Evolutionary conservation across 92 coral and sea anemone species (phyloP).

Genomic region (Micromussa lordhowensis): DNA sequence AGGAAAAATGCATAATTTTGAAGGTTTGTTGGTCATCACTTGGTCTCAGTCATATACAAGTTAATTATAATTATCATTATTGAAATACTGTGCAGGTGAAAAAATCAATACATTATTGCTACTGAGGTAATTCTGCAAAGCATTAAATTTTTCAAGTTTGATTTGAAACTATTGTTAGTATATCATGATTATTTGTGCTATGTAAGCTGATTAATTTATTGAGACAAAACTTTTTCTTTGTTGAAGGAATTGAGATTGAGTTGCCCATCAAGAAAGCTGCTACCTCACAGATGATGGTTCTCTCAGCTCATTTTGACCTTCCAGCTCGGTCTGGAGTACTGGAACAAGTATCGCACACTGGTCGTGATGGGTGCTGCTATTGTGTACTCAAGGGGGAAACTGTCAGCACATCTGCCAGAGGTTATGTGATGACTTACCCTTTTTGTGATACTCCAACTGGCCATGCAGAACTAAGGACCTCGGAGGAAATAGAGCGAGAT

Average conservation of each 20-base stretch:
- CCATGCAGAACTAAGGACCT: constrained; percentile 50
- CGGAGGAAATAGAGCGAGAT: constrained; percentile 29
- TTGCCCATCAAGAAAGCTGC: constrained; percentile 32
- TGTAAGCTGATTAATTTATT: too few relatives aligned
- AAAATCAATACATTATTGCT: too few relatives aligned
- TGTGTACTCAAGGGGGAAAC: constrained; percentile 53
- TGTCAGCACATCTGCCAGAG: constrained; percentile 53
- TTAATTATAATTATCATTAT: too few relatives aligned
- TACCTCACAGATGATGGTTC: constrained; percentile 45
- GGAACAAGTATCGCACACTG: constrained; percentile 54
- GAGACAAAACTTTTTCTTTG: too few relatives aligned
- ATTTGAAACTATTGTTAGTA: too few relatives aligned
- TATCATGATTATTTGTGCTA: too few relatives aligned
- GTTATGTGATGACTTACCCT: constrained; percentile 66
- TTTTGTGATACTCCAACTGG: constrained; percentile 63
- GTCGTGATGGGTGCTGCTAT: constrained; percentile 58
- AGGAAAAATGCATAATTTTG: too few relatives aligned
- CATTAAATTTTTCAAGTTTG: too few relatives aligned
- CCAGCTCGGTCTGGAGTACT: constrained; percentile 60
- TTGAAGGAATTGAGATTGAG: constrained; percentile 43
- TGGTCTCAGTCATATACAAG: too few relatives aligned
- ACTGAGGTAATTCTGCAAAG: too few relatives aligned
- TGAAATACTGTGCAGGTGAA: too few relatives aligned
- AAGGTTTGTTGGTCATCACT: too few relatives aligned
- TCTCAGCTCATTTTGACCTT: constrained; percentile 65